Conservation (phyloP, 1,140 invertebrate genomes). For the Chrysoperla carnea region DNA sequence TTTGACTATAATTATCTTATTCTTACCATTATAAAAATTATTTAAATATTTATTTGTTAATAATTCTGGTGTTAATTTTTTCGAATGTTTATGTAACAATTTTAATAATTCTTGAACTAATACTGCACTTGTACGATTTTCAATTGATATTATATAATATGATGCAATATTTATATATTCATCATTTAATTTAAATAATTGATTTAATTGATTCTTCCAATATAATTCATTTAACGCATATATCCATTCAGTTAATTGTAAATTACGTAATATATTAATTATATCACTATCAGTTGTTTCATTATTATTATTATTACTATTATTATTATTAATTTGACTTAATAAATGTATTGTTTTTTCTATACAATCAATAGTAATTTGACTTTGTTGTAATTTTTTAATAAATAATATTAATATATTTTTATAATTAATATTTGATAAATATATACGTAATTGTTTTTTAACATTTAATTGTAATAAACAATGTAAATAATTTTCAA, state of each 20-base stretch:
- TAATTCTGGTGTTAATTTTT: background rate
- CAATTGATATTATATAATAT: constrained; percentile 1
- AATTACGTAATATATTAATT: background rate
- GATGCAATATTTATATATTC: constrained; percentile 1
- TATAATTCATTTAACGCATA: constrained; percentile 1
- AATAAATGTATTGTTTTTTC: constrained; percentile 1
- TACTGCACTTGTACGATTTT: background rate
- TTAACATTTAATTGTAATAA: background rate
- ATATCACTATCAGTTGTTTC: too few relatives aligned
- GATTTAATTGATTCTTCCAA: background rate
- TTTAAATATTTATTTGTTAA: too few relatives aligned
- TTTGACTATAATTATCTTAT: too few relatives aligned
- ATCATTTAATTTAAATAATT: background rate
- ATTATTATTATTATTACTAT: background rate
- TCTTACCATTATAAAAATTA: too few relatives aligned
- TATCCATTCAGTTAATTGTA: constrained; percentile 1
- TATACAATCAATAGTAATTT: constrained; percentile 1
- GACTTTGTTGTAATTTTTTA: background rate
- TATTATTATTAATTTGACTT: background rate
- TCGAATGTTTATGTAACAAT: background rate
- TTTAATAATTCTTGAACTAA: background rate
- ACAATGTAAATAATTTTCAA: constrained; percentile 3
- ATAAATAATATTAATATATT: background rate
- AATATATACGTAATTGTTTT: background rate
- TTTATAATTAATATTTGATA: constrained; percentile 2